Conservation (phyloP, 2,797 vertebrate species). For the Thaleichthys pacificus region DNA sequence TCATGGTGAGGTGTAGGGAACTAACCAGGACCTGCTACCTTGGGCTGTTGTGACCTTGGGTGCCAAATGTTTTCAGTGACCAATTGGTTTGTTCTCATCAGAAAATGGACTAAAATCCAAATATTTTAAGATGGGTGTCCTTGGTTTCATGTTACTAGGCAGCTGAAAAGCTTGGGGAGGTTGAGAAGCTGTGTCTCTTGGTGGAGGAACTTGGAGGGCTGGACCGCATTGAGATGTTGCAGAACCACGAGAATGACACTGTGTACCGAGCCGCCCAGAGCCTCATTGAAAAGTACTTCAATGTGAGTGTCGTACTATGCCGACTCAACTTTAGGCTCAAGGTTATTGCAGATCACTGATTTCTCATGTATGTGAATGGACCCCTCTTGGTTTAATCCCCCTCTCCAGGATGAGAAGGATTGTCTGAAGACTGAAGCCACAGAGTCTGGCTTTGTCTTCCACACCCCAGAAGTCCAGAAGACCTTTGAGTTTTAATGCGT, state of each 20-base stretch:
- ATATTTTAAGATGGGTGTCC: no score
- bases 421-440: constrained; percentile 59
- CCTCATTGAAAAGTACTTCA: constrained; percentile 86
- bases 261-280: constrained; percentile 79
- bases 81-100: no score
- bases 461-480: constrained; percentile 54
- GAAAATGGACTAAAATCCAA: no score
- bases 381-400: no score
- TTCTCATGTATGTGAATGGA: neutral
- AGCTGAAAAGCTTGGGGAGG: constrained; percentile 81
- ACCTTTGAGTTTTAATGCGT: constrained; percentile 72
- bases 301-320: constrained; percentile 69
- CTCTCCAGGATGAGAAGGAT: constrained; percentile 52
- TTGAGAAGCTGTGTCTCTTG: constrained; percentile 78
- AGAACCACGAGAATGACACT: constrained; percentile 81
- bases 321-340: no score
- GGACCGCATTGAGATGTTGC: constrained; percentile 85
- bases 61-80: neutral
- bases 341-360: neutral
- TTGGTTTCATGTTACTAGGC: constrained; percentile 64
- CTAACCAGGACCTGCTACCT: neutral
- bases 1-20: constrained; percentile 74
- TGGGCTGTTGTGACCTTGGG: neutral
- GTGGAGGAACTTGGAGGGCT: constrained; percentile 85
- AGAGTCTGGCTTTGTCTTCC: constrained; percentile 59